Percentiles rank a stretch among this genome's conserved stretches.
Evolutionary conservation across 2,888 invertebrate species (phyloP).

Genomic region (Protodeltote pygarga): DNA sequence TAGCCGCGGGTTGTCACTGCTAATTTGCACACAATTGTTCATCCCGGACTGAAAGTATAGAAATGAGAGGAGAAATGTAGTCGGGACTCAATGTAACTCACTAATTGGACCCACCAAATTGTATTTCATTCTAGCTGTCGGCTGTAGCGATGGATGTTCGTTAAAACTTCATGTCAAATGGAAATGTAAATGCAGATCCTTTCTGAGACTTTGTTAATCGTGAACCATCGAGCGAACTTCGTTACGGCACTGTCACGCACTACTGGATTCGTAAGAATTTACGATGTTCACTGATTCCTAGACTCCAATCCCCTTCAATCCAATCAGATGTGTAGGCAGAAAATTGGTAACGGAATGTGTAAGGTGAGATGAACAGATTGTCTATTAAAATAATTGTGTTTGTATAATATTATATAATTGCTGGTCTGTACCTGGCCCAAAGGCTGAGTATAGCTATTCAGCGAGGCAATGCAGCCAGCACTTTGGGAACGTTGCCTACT

Average conservation of each 20-base stretch:
- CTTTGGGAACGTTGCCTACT: no score
- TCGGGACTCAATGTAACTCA: slow-evolving; percentile 70
- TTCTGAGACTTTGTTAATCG: slow-evolving; percentile 61
- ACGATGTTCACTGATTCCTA: no score
- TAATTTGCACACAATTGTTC: slow-evolving; percentile 85
- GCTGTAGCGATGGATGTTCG: slow-evolving; percentile 63
- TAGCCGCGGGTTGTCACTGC: slow-evolving; percentile 74
- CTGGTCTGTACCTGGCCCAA: no score
- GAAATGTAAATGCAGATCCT: slow-evolving; percentile 65
- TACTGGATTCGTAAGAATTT: no score
- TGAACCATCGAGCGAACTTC: slow-evolving; percentile 51
- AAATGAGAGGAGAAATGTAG: slow-evolving; percentile 77
- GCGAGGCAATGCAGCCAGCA: no score
- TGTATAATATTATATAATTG: no score
- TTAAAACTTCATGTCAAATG: slow-evolving; percentile 68
- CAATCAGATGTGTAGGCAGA: no score
- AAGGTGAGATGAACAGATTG: no score
- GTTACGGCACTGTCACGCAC: slow-evolving; percentile 34
- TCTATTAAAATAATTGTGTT: no score
- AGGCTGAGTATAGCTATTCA: no score
- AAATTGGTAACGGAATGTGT: no score
- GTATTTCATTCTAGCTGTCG: slow-evolving; percentile 59
- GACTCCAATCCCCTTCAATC: no score
- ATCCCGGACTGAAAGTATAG: slow-evolving; percentile 76
- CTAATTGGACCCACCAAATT: slow-evolving; percentile 75